phyloP scores from a whole-genome alignment of 2,113 vertebrate species.

The Pseudolaguvia tuberculata region DNA sequence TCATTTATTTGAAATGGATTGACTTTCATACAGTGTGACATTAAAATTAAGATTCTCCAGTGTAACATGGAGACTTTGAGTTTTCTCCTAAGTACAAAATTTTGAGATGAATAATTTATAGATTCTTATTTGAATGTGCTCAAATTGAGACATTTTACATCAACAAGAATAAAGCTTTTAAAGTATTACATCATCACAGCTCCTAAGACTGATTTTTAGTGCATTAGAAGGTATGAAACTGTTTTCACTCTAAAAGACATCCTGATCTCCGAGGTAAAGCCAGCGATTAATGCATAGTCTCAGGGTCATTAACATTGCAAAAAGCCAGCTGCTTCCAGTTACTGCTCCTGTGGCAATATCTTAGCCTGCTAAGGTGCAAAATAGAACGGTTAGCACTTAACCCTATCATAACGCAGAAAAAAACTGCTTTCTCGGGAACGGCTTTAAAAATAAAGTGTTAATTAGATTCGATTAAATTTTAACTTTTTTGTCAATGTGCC shows the following conservation, averaged over 20 bases:
- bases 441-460: too few species aligned
- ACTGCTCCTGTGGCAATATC: conserved; percentile 45
- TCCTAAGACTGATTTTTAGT: background rate
- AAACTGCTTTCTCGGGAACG: too few species aligned
- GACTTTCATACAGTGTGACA: too few species aligned
- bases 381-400: too few species aligned
- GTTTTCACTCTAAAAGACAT: background rate
- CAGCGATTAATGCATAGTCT: conserved; percentile 11
- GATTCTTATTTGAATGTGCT: background rate
- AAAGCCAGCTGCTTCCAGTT: conserved; percentile 16
- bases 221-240: background rate
- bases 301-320: conserved; percentile 2
- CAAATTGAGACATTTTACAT: background rate
- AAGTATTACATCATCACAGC: background rate
- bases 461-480: too few species aligned
- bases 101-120: background rate
- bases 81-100: background rate
- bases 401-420: too few species aligned
- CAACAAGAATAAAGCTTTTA: background rate
- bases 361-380: too few species aligned
- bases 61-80: background rate
- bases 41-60: background rate
- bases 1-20: too few species aligned
- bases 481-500: too few species aligned
- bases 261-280: background rate